A percentile compares a stretch with the other conserved stretches of the same genome.
These are phyloP conservation scores for Champsocephalus esox DNA, from an alignment of 2,797 vertebrate genomes.

Conservation along the genomic window DNA sequence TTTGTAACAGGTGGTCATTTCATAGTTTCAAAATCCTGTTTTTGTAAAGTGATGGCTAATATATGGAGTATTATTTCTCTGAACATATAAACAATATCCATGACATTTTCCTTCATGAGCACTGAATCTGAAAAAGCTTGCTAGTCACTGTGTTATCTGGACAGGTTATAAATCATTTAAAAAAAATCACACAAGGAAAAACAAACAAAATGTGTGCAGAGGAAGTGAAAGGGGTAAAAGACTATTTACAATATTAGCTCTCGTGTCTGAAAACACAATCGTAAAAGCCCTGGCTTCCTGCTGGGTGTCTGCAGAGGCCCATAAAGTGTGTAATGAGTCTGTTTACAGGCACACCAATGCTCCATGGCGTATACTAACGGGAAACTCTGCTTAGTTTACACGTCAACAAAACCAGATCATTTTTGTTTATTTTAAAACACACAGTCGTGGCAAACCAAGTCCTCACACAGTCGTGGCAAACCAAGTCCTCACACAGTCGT, in stretches of 20 bases:
- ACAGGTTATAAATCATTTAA: constrained; percentile 66
- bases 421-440: not conserved
- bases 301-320: constrained; percentile 28
- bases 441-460: not conserved
- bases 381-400: constrained; percentile 4
- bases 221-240: constrained; percentile 41
- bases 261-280: constrained; percentile 48
- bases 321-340: constrained; percentile 36
- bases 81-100: constrained; percentile 76
- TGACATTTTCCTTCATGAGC: constrained; percentile 86
- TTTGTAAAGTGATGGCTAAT: constrained; percentile 83
- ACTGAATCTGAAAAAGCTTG: constrained; percentile 74
- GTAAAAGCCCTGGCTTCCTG: constrained; percentile 40
- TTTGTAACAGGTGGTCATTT: constrained; percentile 81
- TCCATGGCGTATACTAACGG: not conserved
- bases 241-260: constrained; percentile 77
- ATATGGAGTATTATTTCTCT: constrained; percentile 77
- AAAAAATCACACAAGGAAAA: constrained; percentile 53
- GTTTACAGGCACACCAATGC: constrained; percentile 22
- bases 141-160: constrained; percentile 71
- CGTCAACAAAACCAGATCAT: constrained; percentile 20
- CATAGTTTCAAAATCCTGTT: constrained; percentile 86
- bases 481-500: not conserved
- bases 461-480: not conserved
- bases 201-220: constrained; percentile 54